A percentile compares a stretch with the other conserved stretches of the same genome.
Conservation (phyloP, 2,797 vertebrate species). For the Platyrinchus mystaceus region DNA sequence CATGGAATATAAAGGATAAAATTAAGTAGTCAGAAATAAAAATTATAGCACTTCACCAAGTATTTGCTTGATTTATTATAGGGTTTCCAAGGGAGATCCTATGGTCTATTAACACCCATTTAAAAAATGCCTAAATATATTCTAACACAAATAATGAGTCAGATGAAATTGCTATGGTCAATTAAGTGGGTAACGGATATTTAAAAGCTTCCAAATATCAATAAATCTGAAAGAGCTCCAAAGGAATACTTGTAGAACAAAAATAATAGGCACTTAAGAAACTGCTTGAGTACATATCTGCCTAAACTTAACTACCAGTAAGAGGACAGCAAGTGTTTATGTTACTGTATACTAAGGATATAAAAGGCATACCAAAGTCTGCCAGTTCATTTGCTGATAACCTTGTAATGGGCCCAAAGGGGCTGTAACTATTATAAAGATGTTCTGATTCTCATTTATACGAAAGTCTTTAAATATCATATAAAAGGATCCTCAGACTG, state of each 20-base stretch:
- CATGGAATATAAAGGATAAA: neutral
- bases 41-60: neutral
- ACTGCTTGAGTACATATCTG: neutral
- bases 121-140: conserved; percentile 31
- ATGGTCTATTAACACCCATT: conserved; percentile 18
- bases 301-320: neutral
- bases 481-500: neutral
- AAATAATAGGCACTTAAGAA: conserved; percentile 42
- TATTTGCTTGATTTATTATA: conserved; percentile 41
- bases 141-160: conserved; percentile 54
- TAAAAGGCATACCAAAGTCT: neutral
- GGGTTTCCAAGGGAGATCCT: conserved; percentile 20
- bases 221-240: conserved; percentile 45
- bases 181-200: conserved; percentile 54
- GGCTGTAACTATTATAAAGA: neutral
- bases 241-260: conserved; percentile 18
- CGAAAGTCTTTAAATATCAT: neutral
- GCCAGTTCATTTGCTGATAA: conserved; percentile 1
- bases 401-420: neutral
- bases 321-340: neutral
- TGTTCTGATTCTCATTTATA: neutral
- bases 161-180: conserved; percentile 33
- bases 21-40: conserved; percentile 6
- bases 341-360: neutral
- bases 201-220: conserved; percentile 52